Base-by-base conservation (phyloP, 2,888 invertebrate genomes). In the Amphipoea oculea region DNA sequence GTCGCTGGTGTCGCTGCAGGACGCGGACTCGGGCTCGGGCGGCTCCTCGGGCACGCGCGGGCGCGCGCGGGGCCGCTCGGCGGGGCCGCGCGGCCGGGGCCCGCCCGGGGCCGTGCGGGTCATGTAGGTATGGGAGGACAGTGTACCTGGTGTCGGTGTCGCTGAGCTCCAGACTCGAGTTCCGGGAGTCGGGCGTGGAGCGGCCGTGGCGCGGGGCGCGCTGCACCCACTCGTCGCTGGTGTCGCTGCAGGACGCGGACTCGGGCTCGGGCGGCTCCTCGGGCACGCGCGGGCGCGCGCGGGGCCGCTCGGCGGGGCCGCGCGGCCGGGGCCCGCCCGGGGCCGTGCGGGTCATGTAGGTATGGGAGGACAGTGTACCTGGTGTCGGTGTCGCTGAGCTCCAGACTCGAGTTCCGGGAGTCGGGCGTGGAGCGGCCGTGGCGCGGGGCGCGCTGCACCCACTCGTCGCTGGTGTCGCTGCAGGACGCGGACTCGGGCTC, bases 301-400 rank as follows among this genome's bases (percentile, higher is more conserved):
- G 83, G 66, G 63, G 36, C 67, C 78, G 73, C 48, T 87, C 88
- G 69, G 86, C 91, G 76, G 89, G 36, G 82, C 36, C 45, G 7
- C 65, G 73, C 72, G 84, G 82, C 79, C 83, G 48, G 82, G 69
- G 48, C 90, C 88, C 76, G 86, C 87, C 73, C 83, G 73, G 78
- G 40, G 97, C 97, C 42, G 97, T 98, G 86, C 97, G 97, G 83
- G 98, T 97, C 97, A 98, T 98, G 84, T 45, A 45, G 45, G 45
- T 45, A 45, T 45, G 45, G 45, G 11, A 42, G 42, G 45, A 45
- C 45, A 45, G 45, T 45, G 45, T 45, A 45, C 84, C 86, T 86
- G 60, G 71, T 92, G 83, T 90, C 88, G 6, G 88, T 83, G 72
- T 93, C 92, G 12, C 88, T 86, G 80, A 90, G 90, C 1, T 92